These are phyloP conservation scores for Styela clava DNA, from an alignment of 23 tunicate species.

Conservation along the genomic window DNA sequence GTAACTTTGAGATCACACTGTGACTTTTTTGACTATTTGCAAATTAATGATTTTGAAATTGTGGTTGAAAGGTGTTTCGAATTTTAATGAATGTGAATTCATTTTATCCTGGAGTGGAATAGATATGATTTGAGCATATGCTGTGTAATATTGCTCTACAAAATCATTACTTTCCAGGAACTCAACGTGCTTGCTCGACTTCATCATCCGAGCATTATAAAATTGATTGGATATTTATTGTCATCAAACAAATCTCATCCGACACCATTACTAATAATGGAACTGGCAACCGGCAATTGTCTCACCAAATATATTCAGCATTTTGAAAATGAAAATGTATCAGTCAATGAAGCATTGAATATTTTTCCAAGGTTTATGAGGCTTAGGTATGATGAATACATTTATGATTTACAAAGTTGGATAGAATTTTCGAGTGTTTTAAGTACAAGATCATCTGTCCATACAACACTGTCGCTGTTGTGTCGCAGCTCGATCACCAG, in stretches of 20 bases:
- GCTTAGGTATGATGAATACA: not conserved
- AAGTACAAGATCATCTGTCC: too few species aligned
- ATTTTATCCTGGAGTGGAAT: too few species aligned
- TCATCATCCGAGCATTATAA: conserved; percentile 64
- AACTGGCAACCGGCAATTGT: conserved; percentile 44
- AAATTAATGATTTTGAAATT: too few species aligned
- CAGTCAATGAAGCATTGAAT: not conserved
- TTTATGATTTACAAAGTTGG: not conserved
- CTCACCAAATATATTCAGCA: conserved; percentile 37
- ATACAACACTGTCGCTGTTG: too few species aligned
- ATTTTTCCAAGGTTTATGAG: not conserved
- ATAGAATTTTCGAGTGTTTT: too few species aligned
- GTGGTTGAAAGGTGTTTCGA: too few species aligned
- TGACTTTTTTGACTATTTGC: too few species aligned
- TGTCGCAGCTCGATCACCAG: too few species aligned
- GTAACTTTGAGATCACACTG: too few species aligned
- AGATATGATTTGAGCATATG: too few species aligned
- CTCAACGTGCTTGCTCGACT: conserved; percentile 45
- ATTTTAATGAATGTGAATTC: too few species aligned
- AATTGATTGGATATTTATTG: conserved; percentile 52
- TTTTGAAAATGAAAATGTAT: conserved; percentile 30
- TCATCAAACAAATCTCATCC: conserved; percentile 23
- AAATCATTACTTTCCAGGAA: conserved; percentile 45
- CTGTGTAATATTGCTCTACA: too few species aligned
- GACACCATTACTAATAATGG: conserved; percentile 58